A percentile compares a stretch with the other conserved stretches of the same genome.
These are phyloP conservation scores for Aegypius monachus DNA, from an alignment of 2,113 vertebrate genomes.

Conservation along the genomic window DNA sequence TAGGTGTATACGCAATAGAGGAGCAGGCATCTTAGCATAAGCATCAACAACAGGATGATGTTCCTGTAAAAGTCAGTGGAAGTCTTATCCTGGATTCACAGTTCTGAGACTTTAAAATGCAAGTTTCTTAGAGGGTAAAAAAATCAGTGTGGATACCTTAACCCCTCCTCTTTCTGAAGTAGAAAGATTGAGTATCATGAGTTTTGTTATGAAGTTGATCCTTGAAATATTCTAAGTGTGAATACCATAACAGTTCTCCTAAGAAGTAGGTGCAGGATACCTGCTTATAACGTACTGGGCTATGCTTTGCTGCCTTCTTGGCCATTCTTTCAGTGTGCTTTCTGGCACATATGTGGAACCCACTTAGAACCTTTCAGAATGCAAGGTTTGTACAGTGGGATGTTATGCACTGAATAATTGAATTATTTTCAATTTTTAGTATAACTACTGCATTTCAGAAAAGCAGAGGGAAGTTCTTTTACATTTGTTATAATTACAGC, in stretches of 20 bases:
- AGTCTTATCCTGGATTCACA: not conserved
- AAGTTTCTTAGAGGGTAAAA: not conserved
- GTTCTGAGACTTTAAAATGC: not conserved
- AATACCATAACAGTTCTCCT: not conserved
- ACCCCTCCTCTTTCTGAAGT: not conserved
- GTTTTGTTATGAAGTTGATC: not conserved
- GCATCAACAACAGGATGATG: not conserved
- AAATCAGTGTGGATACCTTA: not conserved
- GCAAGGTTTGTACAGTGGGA: not conserved
- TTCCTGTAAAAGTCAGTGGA: not conserved
- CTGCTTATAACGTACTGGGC: not conserved
- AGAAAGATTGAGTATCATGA: not conserved
- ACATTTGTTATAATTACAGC: conserved; percentile 26
- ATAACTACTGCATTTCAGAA: not conserved
- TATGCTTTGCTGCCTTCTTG: not conserved
- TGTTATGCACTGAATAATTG: not conserved
- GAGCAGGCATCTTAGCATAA: not conserved
- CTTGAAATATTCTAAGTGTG: not conserved
- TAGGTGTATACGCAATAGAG: not conserved
- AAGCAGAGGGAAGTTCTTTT: not conserved
- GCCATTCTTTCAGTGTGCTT: not conserved
- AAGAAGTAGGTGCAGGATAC: not conserved
- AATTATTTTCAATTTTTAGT: not conserved
- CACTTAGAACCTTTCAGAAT: not conserved
- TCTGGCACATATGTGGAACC: not conserved